Base-by-base conservation (phyloP, 2,113 vertebrate species). In the Clarias batrachus region DNA sequence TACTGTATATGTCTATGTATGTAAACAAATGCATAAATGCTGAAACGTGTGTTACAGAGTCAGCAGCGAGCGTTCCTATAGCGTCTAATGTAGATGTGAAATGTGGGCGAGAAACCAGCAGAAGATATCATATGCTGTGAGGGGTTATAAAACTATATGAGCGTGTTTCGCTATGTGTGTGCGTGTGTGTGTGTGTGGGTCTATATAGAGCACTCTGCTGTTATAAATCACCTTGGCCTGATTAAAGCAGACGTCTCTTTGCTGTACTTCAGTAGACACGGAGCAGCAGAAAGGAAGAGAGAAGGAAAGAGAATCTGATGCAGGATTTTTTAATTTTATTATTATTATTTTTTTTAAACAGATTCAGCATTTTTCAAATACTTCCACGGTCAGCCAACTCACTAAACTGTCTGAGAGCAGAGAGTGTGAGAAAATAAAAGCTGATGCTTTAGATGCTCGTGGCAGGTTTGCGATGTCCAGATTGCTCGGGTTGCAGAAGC, bases 221-320 rank as follows among this genome's bases (percentile, higher is more conserved):
- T 87, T 90, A 90, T 90, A 84, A 90, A 85, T 92, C 90, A 89
- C 81, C 88, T 90, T 92, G 87, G 82, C 91, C 84, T 92, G 83
- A 92, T 94, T 93, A 92, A 80, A 92, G 65, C 76, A 89, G 89
- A 90, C 85, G 87, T 87, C 84, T 88, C 84, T 89, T 85, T 82
- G 82, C 84, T 81, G 85, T 77, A 87, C 86, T 86, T 88, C 76
- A 83, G 74, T 70, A 80, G 85, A 81, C 57, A 27, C 14, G 7
- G 33, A 71, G 52, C 19, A 81, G 54, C 13, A n/a, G 25, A 25
- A 66, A 85, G 37, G 66, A 27, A 79, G 5, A 68, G 71, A 79
- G 60, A 65, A 2, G n/a, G 27, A 56, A 65, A 41, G 11, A 80
- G 21, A 82, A 71, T 63, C 37, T 63, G 16, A 66, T 11, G 41